These are phyloP conservation scores for Tetragonula carbonaria DNA, from an alignment of 2,888 invertebrate genomes.

Conservation along the genomic window DNA sequence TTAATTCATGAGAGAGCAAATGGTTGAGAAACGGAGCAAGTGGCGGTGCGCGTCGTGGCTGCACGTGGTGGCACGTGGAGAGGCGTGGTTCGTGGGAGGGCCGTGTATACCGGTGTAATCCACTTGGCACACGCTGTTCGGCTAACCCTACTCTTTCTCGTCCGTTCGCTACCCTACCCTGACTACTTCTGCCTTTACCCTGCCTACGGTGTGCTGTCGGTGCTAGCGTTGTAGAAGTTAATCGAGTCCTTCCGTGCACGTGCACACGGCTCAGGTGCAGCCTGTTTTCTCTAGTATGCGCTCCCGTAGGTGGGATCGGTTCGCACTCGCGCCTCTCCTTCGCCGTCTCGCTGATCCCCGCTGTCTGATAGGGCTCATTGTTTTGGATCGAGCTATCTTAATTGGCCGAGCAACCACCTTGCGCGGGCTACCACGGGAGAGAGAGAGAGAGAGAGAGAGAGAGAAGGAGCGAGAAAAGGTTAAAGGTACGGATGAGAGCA, in stretches of 20 bases:
- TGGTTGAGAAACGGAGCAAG: constrained; percentile 36
- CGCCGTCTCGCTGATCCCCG: constrained; percentile 28
- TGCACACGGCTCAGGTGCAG: constrained; percentile 57
- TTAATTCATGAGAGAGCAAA: constrained; percentile 45
- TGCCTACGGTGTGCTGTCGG: constrained; percentile 55
- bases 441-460: constrained; percentile 21
- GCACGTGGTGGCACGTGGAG: constrained; percentile 78
- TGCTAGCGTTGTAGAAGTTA: constrained; percentile 35
- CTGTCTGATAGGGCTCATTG: constrained; percentile 46
- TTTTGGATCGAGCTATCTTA: constrained; percentile 47
- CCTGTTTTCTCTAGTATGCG: constrained; percentile 39
- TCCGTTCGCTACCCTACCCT: constrained; percentile 67
- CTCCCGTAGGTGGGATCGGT: constrained; percentile 55
- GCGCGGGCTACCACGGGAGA: constrained; percentile 26
- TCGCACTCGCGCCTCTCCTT: constrained; percentile 10
- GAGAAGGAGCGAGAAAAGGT: neutral
- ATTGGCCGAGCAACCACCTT: constrained; percentile 51
- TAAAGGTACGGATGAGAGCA: neutral
- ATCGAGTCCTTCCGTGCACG: constrained; percentile 65
- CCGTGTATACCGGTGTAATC: constrained; percentile 73
- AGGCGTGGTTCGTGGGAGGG: constrained; percentile 78
- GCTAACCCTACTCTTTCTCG: constrained; percentile 74
- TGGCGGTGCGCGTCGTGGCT: constrained; percentile 40
- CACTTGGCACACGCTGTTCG: constrained; percentile 78
- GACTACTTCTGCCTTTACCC: constrained; percentile 63